Evolutionary conservation across 2,113 vertebrate species (phyloP).

Genomic region (Stegastes partitus): DNA sequence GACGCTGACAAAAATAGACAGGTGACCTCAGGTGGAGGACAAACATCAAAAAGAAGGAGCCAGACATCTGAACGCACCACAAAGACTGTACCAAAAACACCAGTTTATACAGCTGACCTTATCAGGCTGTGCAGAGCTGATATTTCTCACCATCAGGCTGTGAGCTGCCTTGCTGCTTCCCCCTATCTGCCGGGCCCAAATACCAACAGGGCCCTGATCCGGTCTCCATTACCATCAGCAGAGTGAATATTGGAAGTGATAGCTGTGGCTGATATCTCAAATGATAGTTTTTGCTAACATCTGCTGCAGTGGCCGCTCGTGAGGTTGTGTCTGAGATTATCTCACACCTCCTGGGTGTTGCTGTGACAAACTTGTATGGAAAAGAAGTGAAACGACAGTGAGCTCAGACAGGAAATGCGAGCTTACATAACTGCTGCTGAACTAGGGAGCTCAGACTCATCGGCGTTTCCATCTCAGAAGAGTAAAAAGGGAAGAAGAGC

Average conservation of each 20-base stretch:
- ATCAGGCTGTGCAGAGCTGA: slow-evolving; percentile 66
- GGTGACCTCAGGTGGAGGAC: slow-evolving; percentile 31
- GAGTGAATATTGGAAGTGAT: slow-evolving; percentile 69
- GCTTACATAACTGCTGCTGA: neutral
- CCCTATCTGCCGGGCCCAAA: slow-evolving; percentile 65
- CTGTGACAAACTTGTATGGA: slow-evolving; percentile 24
- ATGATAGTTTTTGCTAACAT: slow-evolving; percentile 50
- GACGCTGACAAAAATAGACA: slow-evolving; percentile 36
- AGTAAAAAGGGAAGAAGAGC: neutral
- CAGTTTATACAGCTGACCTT: slow-evolving; percentile 64
- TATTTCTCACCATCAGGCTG: slow-evolving; percentile 51
- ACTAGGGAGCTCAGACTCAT: neutral
- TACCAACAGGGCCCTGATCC: slow-evolving; percentile 62
- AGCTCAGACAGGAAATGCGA: slow-evolving; percentile 4
- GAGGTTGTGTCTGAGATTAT: slow-evolving; percentile 23
- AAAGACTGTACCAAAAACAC: slow-evolving; percentile 48
- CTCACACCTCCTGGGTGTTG: slow-evolving; percentile 4
- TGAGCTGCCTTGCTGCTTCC: slow-evolving; percentile 54
- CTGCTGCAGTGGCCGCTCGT: slow-evolving; percentile 21
- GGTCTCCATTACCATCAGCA: slow-evolving; percentile 55
- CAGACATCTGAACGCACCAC: slow-evolving; percentile 47
- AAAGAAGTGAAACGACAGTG: neutral
- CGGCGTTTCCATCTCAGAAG: too few relatives aligned
- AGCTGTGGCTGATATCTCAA: slow-evolving; percentile 48
- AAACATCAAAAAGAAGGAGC: slow-evolving; percentile 45